Evolutionary conservation across 2,888 invertebrate species (phyloP).

Genomic region (Brachypterus glaber): DNA sequence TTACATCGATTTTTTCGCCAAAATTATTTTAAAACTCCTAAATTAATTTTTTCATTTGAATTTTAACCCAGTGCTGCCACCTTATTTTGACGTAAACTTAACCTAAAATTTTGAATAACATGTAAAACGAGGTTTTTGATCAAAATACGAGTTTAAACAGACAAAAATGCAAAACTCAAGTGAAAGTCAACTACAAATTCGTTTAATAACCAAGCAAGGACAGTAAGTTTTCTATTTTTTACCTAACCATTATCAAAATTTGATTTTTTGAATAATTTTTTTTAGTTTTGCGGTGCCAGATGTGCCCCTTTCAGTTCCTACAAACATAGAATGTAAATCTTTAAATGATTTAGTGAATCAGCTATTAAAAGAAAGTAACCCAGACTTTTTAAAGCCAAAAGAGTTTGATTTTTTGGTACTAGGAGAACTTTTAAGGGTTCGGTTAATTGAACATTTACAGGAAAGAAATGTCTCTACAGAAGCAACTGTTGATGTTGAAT

Average conservation of each 20-base stretch:
- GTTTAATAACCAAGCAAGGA: slow-evolving; percentile 70
- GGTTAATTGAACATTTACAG: slow-evolving; percentile 65
- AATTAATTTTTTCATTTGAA: no score
- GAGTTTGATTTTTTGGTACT: slow-evolving; percentile 84
- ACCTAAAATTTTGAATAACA: background rate
- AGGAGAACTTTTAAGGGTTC: slow-evolving; percentile 68
- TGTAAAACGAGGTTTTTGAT: slow-evolving; percentile 1
- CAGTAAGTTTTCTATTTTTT: slow-evolving; percentile 49
- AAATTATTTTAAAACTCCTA: no score
- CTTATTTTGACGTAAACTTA: background rate
- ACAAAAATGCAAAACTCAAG: slow-evolving; percentile 27
- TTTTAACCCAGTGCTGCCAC: no score
- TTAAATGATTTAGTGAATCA: slow-evolving; percentile 74
- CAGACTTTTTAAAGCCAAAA: slow-evolving; percentile 37
- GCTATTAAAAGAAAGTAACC: slow-evolving; percentile 54
- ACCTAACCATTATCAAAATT: slow-evolving; percentile 7
- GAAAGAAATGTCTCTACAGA: slow-evolving; percentile 72
- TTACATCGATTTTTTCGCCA: no score
- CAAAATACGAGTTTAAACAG: slow-evolving; percentile 13
- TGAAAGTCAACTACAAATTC: slow-evolving; percentile 63
- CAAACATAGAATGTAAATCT: slow-evolving; percentile 56
- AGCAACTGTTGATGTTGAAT: slow-evolving; percentile 80
- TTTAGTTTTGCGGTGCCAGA: slow-evolving; percentile 80
- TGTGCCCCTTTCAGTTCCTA: slow-evolving; percentile 73
- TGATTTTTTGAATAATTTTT: slow-evolving; percentile 16